phyloP scores from a whole-genome alignment of 2,888 invertebrate genomes.

The Xestobium rufovillosum region DNA sequence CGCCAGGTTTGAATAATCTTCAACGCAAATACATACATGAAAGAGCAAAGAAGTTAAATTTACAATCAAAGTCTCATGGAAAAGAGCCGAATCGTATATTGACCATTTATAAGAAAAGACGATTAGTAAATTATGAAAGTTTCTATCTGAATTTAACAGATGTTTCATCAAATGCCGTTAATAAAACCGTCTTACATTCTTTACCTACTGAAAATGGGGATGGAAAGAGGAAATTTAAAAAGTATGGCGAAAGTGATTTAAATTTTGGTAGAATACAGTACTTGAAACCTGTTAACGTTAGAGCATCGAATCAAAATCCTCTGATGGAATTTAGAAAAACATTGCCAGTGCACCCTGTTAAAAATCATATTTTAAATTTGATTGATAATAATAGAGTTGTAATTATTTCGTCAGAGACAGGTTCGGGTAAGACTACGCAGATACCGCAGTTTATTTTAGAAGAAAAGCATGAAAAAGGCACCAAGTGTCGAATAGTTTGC shows the following conservation, averaged over 20 bases:
- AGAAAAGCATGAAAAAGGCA: conserved; percentile 52
- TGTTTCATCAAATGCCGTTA: conserved; percentile 10
- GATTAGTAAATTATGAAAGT: conserved; percentile 11
- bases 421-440: conserved; percentile 93
- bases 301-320: neutral
- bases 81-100: conserved; percentile 44
- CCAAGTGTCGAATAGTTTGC: conserved; percentile 77
- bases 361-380: conserved; percentile 58
- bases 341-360: conserved; percentile 62
- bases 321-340: conserved; percentile 52
- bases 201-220: neutral
- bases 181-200: conserved; percentile 5
- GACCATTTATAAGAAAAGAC: conserved; percentile 20
- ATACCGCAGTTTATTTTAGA: conserved; percentile 90
- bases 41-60: conserved; percentile 57
- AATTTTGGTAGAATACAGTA: conserved; percentile 15
- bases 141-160: conserved; percentile 15
- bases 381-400: conserved; percentile 62
- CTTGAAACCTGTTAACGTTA: conserved; percentile 14
- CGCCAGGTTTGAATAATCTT: conserved; percentile 65
- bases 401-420: conserved; percentile 77
- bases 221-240: conserved; percentile 4
- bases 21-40: conserved; percentile 77
- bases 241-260: conserved; percentile 8
- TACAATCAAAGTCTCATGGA: conserved; percentile 77